Evolutionary conservation across 2,888 invertebrate species (phyloP), one percentile per base, ranked within the genome.

Genomic region (Andricus quercusramuli): DNA sequence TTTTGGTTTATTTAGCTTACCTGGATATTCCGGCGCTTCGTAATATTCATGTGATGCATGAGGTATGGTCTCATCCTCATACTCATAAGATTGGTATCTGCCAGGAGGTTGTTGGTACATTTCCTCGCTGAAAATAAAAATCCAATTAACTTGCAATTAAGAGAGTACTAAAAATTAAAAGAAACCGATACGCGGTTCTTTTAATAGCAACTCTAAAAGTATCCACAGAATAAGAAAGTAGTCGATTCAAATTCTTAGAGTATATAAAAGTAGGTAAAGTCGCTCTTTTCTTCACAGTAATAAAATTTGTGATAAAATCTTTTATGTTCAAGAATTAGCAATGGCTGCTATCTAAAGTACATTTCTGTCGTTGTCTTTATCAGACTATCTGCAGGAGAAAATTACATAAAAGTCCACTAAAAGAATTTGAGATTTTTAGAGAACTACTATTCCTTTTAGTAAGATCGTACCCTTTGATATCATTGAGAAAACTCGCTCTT

Each of bases 21-120:
- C 93, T 89, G 93, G 91, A 88, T 93, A 93, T 83, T 93, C 93
- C 51, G 93, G 91, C 68, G 93, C 88, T 80, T 94, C 93, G 86
- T 94, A 93, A 89, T 94, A 94, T 86, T 93, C 93, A 83, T 93
- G 92, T 29, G 91, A 90, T 66, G 91, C 91, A 77, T 92, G 92
- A 8, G 91, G 90, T 1, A 88, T 88, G 17, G 90, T 79, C 29
- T 91, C 93, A 76, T 92, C 92, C 41, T 92, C 92, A 78, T 92
- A 92, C 32, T 92, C 92, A 78, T 92, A 92, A 44, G 90, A 81
- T 78, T 76, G 89, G 80, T 92, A 92, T 85, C 91, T 90, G 76
- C 82, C 76, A 80, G 64, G 32, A n/a, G 84, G 80, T 41, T 88
- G 80, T 41, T 88, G 84, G 85, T 90, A 90, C 80, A 90, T 86